Evolutionary conservation across 2,797 vertebrate species (phyloP).

Genomic region (Falco cherrug): DNA sequence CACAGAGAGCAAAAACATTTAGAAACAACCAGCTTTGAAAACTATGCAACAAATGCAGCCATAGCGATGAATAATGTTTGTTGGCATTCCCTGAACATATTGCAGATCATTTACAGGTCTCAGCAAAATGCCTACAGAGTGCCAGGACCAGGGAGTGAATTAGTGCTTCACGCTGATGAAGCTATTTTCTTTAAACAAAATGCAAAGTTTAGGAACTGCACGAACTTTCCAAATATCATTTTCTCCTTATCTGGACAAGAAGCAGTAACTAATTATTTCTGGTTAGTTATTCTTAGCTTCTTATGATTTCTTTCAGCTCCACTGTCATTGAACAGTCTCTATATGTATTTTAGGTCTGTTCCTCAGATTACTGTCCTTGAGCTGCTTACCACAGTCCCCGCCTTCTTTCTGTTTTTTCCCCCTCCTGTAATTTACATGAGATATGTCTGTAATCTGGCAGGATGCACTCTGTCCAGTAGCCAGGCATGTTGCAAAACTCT

Average conservation of each 20-base stretch:
- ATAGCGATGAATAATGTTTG: not conserved
- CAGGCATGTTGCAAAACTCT: not conserved
- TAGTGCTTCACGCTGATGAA: not conserved
- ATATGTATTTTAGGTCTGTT: not conserved
- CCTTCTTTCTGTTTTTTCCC: not conserved
- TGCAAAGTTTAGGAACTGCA: not conserved
- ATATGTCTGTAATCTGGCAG: not conserved
- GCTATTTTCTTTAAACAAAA: slow-evolving; percentile 11
- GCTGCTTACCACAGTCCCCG: not conserved
- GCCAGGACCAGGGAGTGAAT: not conserved
- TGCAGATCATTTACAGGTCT: slow-evolving; percentile 47
- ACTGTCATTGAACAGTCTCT: not conserved
- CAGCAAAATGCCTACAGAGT: slow-evolving; percentile 6
- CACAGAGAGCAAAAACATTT: not conserved
- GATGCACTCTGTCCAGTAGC: not conserved
- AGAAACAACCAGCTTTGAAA: slow-evolving; percentile 18
- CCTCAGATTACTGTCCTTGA: slow-evolving; percentile 9
- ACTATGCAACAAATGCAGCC: not conserved
- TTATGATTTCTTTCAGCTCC: slow-evolving; percentile 17
- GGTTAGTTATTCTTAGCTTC: not conserved
- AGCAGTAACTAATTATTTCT: not conserved
- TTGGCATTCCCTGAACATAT: slow-evolving; percentile 8
- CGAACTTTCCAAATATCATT: not conserved
- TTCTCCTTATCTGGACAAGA: slow-evolving; percentile 20
- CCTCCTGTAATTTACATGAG: slow-evolving; percentile 33